These are phyloP conservation scores for Lagodon rhomboides DNA, from an alignment of 2,797 vertebrate species.

Conservation along the genomic window DNA sequence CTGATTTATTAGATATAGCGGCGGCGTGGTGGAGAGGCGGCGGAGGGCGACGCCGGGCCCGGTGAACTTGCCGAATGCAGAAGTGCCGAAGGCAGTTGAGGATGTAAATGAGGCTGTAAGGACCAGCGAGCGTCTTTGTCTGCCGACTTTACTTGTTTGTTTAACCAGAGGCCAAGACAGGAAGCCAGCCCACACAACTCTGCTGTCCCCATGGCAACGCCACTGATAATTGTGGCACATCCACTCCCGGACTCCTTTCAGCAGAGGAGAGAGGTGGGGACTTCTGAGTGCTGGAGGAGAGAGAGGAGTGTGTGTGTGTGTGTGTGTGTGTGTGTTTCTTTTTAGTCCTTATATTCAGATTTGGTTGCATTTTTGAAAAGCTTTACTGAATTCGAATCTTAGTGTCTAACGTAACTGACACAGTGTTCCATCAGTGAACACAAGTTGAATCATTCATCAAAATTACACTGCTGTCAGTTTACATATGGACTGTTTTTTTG, in stretches of 20 bases:
- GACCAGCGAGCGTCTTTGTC: conserved; percentile 81
- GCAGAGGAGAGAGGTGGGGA: conserved; percentile 71
- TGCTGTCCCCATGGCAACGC: conserved; percentile 86
- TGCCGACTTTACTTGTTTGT: conserved; percentile 83
- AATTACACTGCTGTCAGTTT: neutral
- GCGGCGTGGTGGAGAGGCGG: conserved; percentile 15
- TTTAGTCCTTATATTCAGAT: conserved; percentile 5
- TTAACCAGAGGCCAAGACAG: conserved; percentile 88
- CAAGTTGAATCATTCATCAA: neutral
- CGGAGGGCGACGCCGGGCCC: conserved; percentile 37
- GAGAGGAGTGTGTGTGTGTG: conserved; percentile 41
- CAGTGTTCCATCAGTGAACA: neutral
- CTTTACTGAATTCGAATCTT: neutral
- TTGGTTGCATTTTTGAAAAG: neutral
- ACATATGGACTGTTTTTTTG: neutral
- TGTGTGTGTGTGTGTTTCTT: conserved; percentile 39
- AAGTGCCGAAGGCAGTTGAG: conserved; percentile 78
- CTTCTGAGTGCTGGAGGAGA: conserved; percentile 60
- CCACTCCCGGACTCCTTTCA: conserved; percentile 78
- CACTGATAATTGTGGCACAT: conserved; percentile 82
- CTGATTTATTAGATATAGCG: conserved; percentile 61
- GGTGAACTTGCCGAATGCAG: conserved; percentile 71
- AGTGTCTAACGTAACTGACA: too few species aligned
- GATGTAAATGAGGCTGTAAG: conserved; percentile 90
- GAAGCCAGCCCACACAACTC: conserved; percentile 86